A percentile compares a stretch with the other conserved stretches of the same genome.
phyloP scores from a whole-genome alignment of 2,113 vertebrate species.

The Gallinago jamesoni region DNA sequence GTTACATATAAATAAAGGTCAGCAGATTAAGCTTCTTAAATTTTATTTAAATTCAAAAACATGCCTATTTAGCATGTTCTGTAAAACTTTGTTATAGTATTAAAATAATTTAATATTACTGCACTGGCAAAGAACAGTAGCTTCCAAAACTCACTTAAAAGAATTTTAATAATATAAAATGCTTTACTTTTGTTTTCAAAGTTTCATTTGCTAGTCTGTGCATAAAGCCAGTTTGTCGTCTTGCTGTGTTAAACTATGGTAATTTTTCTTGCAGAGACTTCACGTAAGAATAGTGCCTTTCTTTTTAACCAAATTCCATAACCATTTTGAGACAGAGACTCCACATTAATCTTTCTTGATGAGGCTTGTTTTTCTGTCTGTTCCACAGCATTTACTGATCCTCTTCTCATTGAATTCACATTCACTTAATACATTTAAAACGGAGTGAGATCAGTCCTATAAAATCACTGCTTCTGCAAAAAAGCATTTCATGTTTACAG shows the following conservation, averaged over 20 bases:
- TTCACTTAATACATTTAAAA: neutral
- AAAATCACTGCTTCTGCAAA: neutral
- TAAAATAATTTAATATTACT: slow-evolving; percentile 13
- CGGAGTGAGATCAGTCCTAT: neutral
- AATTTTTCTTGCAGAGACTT: neutral
- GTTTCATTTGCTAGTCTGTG: neutral
- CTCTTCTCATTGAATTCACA: neutral
- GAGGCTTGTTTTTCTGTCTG: neutral
- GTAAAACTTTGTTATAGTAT: neutral
- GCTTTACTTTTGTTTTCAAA: neutral
- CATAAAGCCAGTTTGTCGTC: neutral
- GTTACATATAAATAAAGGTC: slow-evolving; percentile 18
- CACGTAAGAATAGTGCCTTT: neutral
- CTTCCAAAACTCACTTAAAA: neutral
- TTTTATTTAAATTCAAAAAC: slow-evolving; percentile 16
- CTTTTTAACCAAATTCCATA: neutral
- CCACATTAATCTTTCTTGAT: neutral
- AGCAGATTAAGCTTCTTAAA: neutral
- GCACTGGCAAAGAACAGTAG: neutral
- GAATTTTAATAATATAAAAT: neutral
- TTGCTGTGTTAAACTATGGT: neutral
- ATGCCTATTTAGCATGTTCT: slow-evolving; percentile 9
- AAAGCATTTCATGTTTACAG: neutral
- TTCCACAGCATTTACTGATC: neutral
- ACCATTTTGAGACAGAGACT: neutral